phyloP scores from a whole-genome alignment of 1,140 invertebrate species.

The Drosophila ercepeae region DNA sequence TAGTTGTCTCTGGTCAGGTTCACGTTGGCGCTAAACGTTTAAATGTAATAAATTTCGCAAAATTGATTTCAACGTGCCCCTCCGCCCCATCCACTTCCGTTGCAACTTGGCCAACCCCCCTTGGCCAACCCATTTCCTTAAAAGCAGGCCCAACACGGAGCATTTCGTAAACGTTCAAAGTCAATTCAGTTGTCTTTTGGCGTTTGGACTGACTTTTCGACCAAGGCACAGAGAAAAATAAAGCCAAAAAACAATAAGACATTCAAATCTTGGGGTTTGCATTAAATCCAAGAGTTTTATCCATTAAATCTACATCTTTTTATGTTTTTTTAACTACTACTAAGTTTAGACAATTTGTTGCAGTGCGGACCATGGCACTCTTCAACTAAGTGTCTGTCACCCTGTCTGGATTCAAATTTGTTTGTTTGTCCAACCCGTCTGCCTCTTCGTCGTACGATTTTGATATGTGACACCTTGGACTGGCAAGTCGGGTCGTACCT shows the following conservation, averaged over 20 bases:
- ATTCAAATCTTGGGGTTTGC: background rate
- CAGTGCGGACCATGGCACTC: background rate
- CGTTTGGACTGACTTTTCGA: background rate
- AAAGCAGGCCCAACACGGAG: conserved; percentile 36
- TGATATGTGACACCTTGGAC: conserved; percentile 48
- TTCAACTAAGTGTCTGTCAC: conserved; percentile 19
- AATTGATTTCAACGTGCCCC: conserved; percentile 56
- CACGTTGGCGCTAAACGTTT: conserved; percentile 40
- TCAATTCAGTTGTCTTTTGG: conserved; percentile 21
- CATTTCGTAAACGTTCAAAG: conserved; percentile 63
- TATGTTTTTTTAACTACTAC: background rate
- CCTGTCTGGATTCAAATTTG: conserved; percentile 32
- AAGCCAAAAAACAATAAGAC: background rate
- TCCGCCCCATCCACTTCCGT: background rate
- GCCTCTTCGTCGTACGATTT: conserved; percentile 8
- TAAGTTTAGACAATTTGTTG: background rate
- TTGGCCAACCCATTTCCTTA: background rate
- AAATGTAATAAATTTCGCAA: conserved; percentile 72
- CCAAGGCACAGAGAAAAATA: background rate
- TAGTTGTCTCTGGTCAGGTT: conserved; percentile 55
- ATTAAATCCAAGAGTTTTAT: background rate
- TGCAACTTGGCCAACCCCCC: conserved; percentile 1
- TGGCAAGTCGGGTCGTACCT: background rate
- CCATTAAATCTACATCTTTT: background rate
- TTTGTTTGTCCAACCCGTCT: conserved; percentile 16